Evolutionary conservation across 2,888 invertebrate species (phyloP), one percentile per base, ranked within the genome.

Genomic region (Diplazon laetatorius): DNA sequence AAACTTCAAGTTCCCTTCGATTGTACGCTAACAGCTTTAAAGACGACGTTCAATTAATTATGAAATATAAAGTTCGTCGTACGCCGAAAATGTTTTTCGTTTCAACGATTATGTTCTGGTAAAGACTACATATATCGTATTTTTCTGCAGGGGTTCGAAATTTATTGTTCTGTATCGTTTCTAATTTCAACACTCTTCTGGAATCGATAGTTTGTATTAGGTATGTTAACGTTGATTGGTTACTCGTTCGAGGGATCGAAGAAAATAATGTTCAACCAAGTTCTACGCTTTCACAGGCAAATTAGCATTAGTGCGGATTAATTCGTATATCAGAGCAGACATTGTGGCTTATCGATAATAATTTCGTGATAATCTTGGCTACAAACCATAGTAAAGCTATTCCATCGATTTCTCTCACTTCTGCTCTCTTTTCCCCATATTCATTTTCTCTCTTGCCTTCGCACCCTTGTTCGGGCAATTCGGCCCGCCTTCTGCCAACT

Each of bases 261-360:
- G n/a, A n/a, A n/a, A n/a, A n/a, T n/a, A n/a, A n/a, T n/a, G n/a
- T 2, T 62, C 50, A 16, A 35, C 25, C 12, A 37, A 48, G 12
- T 30, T 18, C 42, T 25, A 20, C 35, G 74, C 77, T 30, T 8
- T 78, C 76, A 76, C 66, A 63, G 71, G 81, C 78, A 83, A 85
- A 85, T 84, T 78, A 82, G 78, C 65, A 63, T 70, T 12, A 52
- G 72, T 12, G 52, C 66, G 79, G 78, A 82, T 85, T 85, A 87
- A 86, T 85, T 84, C 82, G 78, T 78, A 80, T 81, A 83, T 85
- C 85, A 82, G 18, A 80, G 79, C 77, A 80, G 63, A 70, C 80
- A 82, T 85, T 84, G 82, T 81, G 78, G 60, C 80, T 81, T 79
- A 82, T 86, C 86, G 86, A 84, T 85, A 84, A 86, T 83, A 86